Conservation (phyloP, 1,140 invertebrate genomes). For the Procambarus virginalis region DNA sequence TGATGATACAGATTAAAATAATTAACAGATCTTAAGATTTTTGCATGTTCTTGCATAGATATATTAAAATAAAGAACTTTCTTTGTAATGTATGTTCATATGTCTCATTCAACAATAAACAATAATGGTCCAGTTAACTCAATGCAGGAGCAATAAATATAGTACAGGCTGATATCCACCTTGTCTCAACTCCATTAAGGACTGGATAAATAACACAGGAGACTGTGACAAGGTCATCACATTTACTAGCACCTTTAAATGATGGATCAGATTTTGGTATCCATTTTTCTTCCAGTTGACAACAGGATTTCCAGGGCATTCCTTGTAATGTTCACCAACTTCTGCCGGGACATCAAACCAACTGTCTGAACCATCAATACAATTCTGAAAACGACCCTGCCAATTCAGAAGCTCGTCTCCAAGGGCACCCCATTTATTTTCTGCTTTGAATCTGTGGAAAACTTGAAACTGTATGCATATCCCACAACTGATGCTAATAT, state of each 20-base stretch:
- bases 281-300: conserved; percentile 78
- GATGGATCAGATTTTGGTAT: conserved; percentile 21
- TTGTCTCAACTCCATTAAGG: too few species aligned
- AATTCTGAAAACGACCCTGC: conserved; percentile 77
- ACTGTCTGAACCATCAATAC: conserved; percentile 78
- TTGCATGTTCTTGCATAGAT: too few species aligned
- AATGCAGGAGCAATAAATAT: too few species aligned
- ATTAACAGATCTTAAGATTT: too few species aligned
- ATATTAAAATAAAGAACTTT: too few species aligned
- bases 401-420: conserved; percentile 74
- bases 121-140: too few species aligned
- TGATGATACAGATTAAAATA: too few species aligned
- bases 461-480: not conserved
- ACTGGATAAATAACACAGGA: not conserved
- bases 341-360: conserved; percentile 79
- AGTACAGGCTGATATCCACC: too few species aligned
- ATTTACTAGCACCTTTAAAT: conserved; percentile 33
- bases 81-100: too few species aligned
- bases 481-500: too few species aligned
- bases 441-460: conserved; percentile 37
- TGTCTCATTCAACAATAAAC: too few species aligned
- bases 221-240: not conserved
- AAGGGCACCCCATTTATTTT: conserved; percentile 42
- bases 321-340: conserved; percentile 77
- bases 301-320: conserved; percentile 78